Conservation (phyloP, 2,888 invertebrate genomes). For the Trissolcus brochymenae region DNA sequence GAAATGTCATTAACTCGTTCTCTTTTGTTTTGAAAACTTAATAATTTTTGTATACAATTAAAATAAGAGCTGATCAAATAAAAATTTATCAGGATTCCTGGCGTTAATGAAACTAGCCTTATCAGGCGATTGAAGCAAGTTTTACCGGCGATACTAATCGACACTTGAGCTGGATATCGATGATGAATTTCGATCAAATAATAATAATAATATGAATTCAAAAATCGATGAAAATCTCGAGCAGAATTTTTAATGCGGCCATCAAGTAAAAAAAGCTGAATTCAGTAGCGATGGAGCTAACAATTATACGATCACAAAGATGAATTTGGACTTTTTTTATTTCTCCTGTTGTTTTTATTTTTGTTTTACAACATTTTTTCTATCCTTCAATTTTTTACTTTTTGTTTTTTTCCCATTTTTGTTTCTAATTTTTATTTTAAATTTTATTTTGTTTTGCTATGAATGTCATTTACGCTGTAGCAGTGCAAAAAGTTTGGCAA, state of each 20-base stretch:
- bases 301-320: background rate
- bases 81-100: background rate
- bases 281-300: no score
- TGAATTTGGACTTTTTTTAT: background rate
- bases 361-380: no score
- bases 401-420: background rate
- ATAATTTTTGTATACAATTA: background rate
- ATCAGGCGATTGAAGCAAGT: background rate
- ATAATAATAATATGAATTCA: background rate
- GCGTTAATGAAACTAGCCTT: background rate
- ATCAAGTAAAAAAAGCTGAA: background rate
- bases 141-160: background rate
- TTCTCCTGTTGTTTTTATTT: background rate
- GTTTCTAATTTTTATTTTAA: no score
- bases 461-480: background rate
- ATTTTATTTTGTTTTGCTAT: background rate
- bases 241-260: background rate
- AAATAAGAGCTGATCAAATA: no score
- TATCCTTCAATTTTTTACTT: no score
- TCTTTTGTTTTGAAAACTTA: slow-evolving; percentile 11
- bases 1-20: slow-evolving; percentile 16
- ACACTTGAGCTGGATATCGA: background rate
- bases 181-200: background rate
- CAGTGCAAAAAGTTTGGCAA: no score
- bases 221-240: background rate